Evolutionary conservation across 2,113 vertebrate genomes (phyloP).

Genomic region (Salvelinus alpinus): DNA sequence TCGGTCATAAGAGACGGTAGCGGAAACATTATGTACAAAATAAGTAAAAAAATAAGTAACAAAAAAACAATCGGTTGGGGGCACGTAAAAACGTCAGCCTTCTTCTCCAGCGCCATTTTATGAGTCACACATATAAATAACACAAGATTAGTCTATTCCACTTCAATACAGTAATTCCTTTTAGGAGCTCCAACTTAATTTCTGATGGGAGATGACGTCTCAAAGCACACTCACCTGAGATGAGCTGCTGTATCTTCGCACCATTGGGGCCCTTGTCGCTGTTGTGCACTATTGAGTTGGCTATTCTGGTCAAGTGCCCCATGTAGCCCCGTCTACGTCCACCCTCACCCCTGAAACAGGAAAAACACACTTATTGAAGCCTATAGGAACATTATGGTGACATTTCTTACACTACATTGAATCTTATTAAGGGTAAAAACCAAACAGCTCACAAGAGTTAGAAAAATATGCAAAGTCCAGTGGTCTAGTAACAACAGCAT

Average conservation of each 20-base stretch:
- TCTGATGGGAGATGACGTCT: neutral
- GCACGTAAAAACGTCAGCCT: too few species aligned
- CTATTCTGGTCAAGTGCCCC: constrained; percentile 97
- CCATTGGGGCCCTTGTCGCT: constrained; percentile 93
- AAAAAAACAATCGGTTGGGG: too few species aligned
- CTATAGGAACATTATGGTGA: neutral
- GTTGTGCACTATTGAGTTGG: constrained; percentile 94
- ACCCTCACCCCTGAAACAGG: constrained; percentile 82
- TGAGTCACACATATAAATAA: neutral
- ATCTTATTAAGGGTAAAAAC: neutral
- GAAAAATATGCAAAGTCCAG: neutral
- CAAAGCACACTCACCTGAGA: constrained; percentile 79
- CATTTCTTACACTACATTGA: neutral
- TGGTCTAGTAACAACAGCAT: neutral
- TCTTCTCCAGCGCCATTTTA: too few species aligned
- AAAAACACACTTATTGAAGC: constrained; percentile 9
- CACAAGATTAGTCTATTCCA: neutral
- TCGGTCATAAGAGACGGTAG: too few species aligned
- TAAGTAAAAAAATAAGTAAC: too few species aligned
- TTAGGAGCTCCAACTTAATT: neutral
- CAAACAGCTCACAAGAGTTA: neutral
- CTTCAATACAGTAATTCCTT: neutral
- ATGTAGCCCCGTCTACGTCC: constrained; percentile 94
- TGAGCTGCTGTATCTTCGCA: constrained; percentile 83
- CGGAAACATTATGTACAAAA: too few species aligned